phyloP scores from a whole-genome alignment of 2,797 vertebrate species.

The Echeneis naucrates region DNA sequence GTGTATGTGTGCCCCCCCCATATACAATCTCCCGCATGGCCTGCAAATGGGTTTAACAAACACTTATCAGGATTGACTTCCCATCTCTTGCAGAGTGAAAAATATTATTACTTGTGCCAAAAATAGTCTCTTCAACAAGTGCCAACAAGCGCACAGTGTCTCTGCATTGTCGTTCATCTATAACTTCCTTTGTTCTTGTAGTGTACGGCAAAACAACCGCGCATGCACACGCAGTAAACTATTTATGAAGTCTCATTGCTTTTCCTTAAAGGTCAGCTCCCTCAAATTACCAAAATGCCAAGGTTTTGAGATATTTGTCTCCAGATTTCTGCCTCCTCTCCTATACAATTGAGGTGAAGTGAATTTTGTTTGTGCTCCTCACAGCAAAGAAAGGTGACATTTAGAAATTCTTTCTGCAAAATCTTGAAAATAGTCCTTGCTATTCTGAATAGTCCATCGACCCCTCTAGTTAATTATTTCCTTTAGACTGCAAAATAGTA shows the following conservation, averaged over 20 bases:
- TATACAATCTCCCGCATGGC: constrained; percentile 63
- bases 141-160: constrained; percentile 34
- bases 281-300: constrained; percentile 49
- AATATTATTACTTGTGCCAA: constrained; percentile 65
- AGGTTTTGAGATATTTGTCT: constrained; percentile 21
- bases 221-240: constrained; percentile 17
- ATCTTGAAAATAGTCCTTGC: constrained; percentile 30
- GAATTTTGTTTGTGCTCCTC: constrained; percentile 19
- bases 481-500: background rate
- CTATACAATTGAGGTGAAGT: constrained; percentile 9
- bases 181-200: constrained; percentile 46
- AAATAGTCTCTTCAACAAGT: constrained; percentile 67
- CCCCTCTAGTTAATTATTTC: background rate
- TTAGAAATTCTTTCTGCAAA: constrained; percentile 20
- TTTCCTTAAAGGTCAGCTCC: constrained; percentile 47
- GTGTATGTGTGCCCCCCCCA: constrained; percentile 34
- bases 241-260: constrained; percentile 44
- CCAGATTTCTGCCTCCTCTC: constrained; percentile 14
- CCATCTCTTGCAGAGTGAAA: constrained; percentile 69
- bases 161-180: constrained; percentile 30
- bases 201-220: constrained; percentile 3
- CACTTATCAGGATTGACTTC: constrained; percentile 75
- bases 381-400: constrained; percentile 24
- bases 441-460: background rate
- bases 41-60: constrained; percentile 81